phyloP scores from a whole-genome alignment of 2,113 vertebrate species.

The Scopus umbretta region DNA sequence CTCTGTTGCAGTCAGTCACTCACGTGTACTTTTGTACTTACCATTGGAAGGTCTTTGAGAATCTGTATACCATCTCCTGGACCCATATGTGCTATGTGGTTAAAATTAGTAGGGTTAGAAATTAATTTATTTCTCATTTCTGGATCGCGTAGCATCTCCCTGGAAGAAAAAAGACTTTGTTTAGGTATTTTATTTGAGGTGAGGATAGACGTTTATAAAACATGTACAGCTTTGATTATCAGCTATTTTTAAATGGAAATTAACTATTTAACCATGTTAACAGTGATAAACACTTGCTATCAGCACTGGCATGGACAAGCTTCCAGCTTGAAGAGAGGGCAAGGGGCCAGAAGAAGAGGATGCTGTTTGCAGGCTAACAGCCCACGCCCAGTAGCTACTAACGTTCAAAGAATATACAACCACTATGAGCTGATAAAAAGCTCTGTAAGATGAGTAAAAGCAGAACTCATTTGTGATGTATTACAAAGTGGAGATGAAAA shows the following conservation, averaged over 20 bases:
- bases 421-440: conserved; percentile 5
- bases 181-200: not conserved
- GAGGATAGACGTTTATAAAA: not conserved
- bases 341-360: not conserved
- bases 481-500: conserved; percentile 39
- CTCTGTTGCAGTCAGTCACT: not conserved
- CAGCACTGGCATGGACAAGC: not conserved
- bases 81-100: conserved; percentile 99
- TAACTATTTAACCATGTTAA: not conserved
- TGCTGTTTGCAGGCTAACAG: not conserved
- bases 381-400: not conserved
- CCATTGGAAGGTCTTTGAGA: conserved; percentile 97
- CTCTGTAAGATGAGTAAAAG: conserved; percentile 38
- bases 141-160: conserved; percentile 97
- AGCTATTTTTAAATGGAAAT: conserved; percentile 26
- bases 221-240: not conserved
- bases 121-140: conserved; percentile 99
- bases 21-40: conserved; percentile 66
- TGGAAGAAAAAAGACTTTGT: conserved; percentile 71
- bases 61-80: conserved; percentile 99
- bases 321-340: not conserved
- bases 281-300: not conserved
- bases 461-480: not conserved
- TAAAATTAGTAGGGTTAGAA: conserved; percentile 99
- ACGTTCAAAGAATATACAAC: not conserved